Conservation (phyloP, 2,888 invertebrate species). For the Pyrgus malvae region DNA sequence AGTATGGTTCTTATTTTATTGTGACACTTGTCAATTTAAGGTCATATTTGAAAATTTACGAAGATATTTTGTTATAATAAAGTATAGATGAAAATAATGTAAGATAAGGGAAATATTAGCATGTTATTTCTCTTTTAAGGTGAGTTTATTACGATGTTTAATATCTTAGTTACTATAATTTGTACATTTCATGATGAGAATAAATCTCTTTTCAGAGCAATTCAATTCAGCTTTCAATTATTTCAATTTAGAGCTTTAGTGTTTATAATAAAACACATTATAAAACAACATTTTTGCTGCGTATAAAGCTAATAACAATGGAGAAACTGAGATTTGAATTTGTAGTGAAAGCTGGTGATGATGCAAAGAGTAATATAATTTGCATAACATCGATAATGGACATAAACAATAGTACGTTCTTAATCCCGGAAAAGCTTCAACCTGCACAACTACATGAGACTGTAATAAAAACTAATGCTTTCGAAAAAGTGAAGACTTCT, state of each 20-base stretch:
- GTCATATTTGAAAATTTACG: no score
- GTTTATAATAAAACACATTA: not conserved
- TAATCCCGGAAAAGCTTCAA: not conserved
- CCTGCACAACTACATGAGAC: not conserved
- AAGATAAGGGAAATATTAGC: no score
- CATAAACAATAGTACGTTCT: not conserved
- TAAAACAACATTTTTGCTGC: not conserved
- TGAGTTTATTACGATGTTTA: no score
- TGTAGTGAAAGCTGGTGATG: not conserved
- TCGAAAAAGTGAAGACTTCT: slow-evolving; percentile 1
- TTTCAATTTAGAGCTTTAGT: not conserved
- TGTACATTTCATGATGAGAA: no score
- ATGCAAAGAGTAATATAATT: not conserved
- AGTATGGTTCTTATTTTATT: no score
- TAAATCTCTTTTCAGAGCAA: not conserved
- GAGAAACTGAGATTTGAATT: slow-evolving; percentile 7
- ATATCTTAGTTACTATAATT: no score
- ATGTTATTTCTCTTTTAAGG: no score
- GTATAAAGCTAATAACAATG: not conserved
- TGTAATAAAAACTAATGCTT: not conserved
- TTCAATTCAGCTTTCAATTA: not conserved
- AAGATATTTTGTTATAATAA: no score
- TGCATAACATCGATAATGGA: slow-evolving; percentile 15
- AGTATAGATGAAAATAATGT: no score
- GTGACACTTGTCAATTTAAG: no score